A percentile compares a stretch with the other conserved stretches of the same genome.
Conservation (phyloP, 2,113 vertebrate species). For the Urocitellus parryii region DNA sequence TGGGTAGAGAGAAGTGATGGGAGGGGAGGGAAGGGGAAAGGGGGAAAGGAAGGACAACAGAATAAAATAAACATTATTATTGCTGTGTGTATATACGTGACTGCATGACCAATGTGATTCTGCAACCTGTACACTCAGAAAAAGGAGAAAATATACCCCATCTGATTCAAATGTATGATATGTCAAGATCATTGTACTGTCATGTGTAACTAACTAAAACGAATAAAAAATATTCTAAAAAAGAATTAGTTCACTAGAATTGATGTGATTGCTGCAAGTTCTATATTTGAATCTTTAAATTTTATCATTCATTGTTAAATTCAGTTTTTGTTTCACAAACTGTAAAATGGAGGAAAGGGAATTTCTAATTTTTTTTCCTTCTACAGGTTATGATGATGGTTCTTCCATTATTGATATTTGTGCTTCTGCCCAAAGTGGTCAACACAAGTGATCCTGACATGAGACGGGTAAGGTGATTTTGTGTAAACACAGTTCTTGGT, state of each 20-base stretch:
- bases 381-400: slow-evolving; percentile 99
- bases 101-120: too few relatives aligned
- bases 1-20: too few relatives aligned
- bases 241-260: not conserved
- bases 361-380: slow-evolving; percentile 60
- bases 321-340: slow-evolving; percentile 5
- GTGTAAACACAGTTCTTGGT: slow-evolving; percentile 10
- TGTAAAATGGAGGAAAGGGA: slow-evolving; percentile 5
- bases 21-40: too few relatives aligned
- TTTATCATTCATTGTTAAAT: slow-evolving; percentile 34
- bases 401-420: slow-evolving; percentile 97
- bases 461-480: slow-evolving; percentile 93
- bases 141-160: too few relatives aligned
- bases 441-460: slow-evolving; percentile 99
- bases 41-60: too few relatives aligned
- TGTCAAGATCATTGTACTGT: too few relatives aligned
- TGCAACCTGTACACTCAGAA: too few relatives aligned
- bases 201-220: too few relatives aligned
- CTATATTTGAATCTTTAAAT: not conserved
- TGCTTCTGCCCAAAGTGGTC: slow-evolving; percentile 98
- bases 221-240: too few relatives aligned
- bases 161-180: too few relatives aligned
- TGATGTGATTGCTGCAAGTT: slow-evolving; percentile 21
- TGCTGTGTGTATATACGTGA: too few relatives aligned
- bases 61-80: too few relatives aligned